Percentiles rank a stretch among this genome's conserved stretches.
Conservation (phyloP, 2,888 invertebrate species). For the Tillus elongatus region DNA sequence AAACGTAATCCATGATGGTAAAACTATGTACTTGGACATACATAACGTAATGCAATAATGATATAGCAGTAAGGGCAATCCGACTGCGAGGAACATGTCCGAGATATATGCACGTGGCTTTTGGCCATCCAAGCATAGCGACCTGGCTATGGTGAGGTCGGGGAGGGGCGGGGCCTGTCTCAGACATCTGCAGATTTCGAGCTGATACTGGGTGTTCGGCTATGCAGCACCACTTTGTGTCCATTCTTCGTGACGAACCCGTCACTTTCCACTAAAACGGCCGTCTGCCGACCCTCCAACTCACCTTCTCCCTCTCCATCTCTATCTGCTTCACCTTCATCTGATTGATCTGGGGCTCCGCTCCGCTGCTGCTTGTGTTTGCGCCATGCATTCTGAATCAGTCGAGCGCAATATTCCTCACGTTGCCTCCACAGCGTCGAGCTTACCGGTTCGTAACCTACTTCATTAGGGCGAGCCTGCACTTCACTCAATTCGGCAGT, state of each 20-base stretch:
- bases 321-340: constrained; percentile 43
- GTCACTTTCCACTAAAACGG: constrained; percentile 77
- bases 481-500: constrained; percentile 80
- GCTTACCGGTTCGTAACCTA: constrained; percentile 88
- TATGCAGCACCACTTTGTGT: constrained; percentile 84
- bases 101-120: too few relatives aligned
- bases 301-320: constrained; percentile 26
- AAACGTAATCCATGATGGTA: too few relatives aligned
- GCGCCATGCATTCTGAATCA: constrained; percentile 93
- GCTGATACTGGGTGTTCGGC: constrained; percentile 76
- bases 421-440: constrained; percentile 93
- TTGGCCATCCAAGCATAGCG: constrained; percentile 26
- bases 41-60: too few relatives aligned
- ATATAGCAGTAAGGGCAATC: too few relatives aligned
- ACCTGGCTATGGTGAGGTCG: constrained; percentile 38
- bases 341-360: constrained; percentile 48
- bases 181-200: constrained; percentile 80
- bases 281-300: constrained; percentile 56
- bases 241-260: constrained; percentile 77
- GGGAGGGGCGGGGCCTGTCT: constrained; percentile 66
- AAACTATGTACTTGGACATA: too few relatives aligned
- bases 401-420: constrained; percentile 91
- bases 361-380: constrained; percentile 68
- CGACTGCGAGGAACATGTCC: too few relatives aligned
- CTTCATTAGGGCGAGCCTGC: constrained; percentile 72